A percentile compares a stretch with the other conserved stretches of the same genome.
Conservation (phyloP, 1,140 invertebrate genomes). For the Neocloeon triangulifer region DNA sequence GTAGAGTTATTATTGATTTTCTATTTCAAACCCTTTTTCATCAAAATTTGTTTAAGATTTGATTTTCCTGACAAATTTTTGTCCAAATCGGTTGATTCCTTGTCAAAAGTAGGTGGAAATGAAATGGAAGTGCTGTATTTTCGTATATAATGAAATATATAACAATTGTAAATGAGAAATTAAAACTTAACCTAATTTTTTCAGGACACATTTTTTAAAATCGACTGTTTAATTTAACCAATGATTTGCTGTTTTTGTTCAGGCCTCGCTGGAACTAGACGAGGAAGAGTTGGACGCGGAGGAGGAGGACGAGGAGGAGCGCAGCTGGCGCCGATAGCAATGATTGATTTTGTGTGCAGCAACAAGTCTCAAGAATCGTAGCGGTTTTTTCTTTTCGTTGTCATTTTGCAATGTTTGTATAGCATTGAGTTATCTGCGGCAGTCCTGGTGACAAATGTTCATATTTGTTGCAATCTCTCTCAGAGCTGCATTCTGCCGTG, state of each 20-base stretch:
- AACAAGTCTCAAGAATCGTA: too few species aligned
- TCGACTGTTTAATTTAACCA: background rate
- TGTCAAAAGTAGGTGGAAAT: background rate
- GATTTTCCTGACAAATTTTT: too few species aligned
- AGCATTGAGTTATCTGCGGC: too few species aligned
- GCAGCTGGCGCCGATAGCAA: constrained; percentile 32
- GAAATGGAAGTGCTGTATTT: background rate
- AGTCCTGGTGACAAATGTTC: too few species aligned
- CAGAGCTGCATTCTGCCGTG: too few species aligned
- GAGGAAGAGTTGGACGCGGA: constrained; percentile 28
- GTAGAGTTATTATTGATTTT: too few species aligned
- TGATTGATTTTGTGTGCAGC: too few species aligned
- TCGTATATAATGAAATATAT: background rate
- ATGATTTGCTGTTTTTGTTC: constrained; percentile 13
- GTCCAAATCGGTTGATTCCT: background rate
- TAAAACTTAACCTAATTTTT: background rate
- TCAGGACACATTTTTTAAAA: background rate
- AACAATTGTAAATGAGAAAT: background rate
- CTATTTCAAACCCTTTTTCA: too few species aligned
- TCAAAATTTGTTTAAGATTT: too few species aligned
- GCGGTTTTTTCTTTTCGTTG: too few species aligned
- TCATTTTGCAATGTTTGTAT: too few species aligned
- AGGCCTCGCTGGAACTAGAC: constrained; percentile 18
- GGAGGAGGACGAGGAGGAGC: constrained; percentile 29
- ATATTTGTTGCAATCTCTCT: too few species aligned